Base-by-base conservation (phyloP, 53 echinoderm and acorn worm species). In the Astropecten irregularis region DNA sequence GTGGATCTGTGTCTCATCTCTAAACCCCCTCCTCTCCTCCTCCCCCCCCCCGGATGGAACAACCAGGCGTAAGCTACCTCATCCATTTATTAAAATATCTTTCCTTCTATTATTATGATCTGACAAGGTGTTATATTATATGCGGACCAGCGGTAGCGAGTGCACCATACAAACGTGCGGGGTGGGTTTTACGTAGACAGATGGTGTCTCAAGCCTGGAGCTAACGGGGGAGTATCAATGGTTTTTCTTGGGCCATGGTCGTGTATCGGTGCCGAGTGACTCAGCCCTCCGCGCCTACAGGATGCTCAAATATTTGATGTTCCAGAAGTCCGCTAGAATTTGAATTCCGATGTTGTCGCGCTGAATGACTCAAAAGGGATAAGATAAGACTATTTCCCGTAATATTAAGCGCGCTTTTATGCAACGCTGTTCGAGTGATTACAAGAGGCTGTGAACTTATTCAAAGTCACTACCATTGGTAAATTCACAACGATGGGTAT, bases 261-360 rank as follows among this genome's bases (percentile, higher is more conserved):
- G 71, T 71, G 71, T 18, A 52, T 28, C 32, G 8, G 33, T 15
- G 71, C 50, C n/a, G 32, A 31, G n/a, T 71, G 71, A 71, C n/a
- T 71, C 71, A 71, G 71, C 51, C 11, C 64, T n/a, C 19, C 26
- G 38, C 74, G 25, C 32, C 57, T 74, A 14, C 18, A 74, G 74
- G 74, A 74, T 74, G 74, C 74, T 56, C 74, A 74, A 74, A 74
- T 74, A 74, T 74, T 74, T 74, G 74, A 74, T 74, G 74, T 74
- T 74, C 29, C 55, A 57, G 74, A 74, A 21, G 74, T 6, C 74
- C 55, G 74, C 42, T 23, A 36, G 74, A 58, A 39, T 74, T 74
- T 58, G 57, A 74, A 74, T 74, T 74, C 74, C 74, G 74, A 74
- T 74, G 74, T 74, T 57, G 74, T 74, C 56, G 32, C 42, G 74